These are phyloP conservation scores for Potamarius usumacintae DNA, from an alignment of 2,113 vertebrate species.

Conservation along the genomic window DNA sequence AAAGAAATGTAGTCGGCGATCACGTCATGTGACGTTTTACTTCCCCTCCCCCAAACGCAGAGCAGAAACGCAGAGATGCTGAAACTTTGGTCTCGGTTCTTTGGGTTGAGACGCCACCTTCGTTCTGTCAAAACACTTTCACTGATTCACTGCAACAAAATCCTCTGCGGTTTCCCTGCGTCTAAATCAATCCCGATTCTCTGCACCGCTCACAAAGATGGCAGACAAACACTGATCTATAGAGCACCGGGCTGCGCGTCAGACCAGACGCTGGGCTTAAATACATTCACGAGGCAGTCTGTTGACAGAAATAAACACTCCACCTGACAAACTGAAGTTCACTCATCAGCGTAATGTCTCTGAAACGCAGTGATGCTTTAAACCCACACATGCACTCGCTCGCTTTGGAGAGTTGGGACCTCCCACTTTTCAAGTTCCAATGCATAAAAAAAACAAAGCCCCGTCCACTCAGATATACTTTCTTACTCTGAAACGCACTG, in stretches of 20 bases:
- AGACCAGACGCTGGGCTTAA: neutral
- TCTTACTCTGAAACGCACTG: neutral
- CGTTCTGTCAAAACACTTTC: neutral
- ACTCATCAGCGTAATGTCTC: neutral
- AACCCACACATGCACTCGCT: neutral
- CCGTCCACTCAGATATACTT: neutral
- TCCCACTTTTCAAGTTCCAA: neutral
- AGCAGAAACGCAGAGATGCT: neutral
- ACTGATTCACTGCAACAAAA: neutral
- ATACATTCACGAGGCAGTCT: neutral
- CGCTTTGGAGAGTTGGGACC: too few relatives aligned
- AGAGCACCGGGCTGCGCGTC: neutral
- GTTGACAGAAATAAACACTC: neutral
- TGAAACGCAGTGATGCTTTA: neutral
- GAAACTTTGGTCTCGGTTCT: neutral
- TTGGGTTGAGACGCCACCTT: neutral
- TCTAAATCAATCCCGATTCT: neutral
- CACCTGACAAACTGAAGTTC: neutral
- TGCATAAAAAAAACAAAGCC: neutral
- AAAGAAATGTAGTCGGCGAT: too few relatives aligned
- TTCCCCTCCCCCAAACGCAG: neutral
- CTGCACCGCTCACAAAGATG: too few relatives aligned
- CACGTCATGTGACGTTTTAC: neutral
- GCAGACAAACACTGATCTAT: neutral
- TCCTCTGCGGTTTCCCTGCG: neutral